Conservation (phyloP, 1,140 invertebrate genomes). For the Aleiodes sp. region DNA sequence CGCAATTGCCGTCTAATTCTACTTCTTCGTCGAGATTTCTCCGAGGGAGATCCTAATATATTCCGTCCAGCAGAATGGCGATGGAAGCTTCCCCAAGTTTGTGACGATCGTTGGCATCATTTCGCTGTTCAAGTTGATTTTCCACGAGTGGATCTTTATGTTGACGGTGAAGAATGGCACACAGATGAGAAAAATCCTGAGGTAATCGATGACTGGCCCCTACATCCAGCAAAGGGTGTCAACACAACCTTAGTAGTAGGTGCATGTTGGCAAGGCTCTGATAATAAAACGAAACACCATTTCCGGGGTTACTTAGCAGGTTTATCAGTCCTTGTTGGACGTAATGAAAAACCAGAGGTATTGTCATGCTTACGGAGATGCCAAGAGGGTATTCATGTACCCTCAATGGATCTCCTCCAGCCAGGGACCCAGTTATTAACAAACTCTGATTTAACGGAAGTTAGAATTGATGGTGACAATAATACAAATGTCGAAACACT, state of each 20-base stretch:
- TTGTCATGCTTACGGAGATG: constrained; percentile 86
- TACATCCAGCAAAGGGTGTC: constrained; percentile 92
- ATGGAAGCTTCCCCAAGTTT: constrained; percentile 91
- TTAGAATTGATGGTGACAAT: constrained; percentile 90
- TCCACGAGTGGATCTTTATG: constrained; percentile 86
- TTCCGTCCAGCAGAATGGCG: constrained; percentile 98
- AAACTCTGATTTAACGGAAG: constrained; percentile 85
- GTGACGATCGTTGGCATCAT: constrained; percentile 99
- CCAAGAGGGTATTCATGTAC: constrained; percentile 82
- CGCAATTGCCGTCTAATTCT: constrained; percentile 96
- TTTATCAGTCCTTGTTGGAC: constrained; percentile 81
- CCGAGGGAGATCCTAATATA: constrained; percentile 91
- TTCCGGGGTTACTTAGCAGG: constrained; percentile 90
- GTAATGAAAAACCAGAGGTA: constrained; percentile 82
- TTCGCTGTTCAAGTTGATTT: constrained; percentile 93
- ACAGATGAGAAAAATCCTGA: constrained; percentile 88
- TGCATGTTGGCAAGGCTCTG: constrained; percentile 97
- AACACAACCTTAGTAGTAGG: constrained; percentile 95
- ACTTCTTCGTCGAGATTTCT: constrained; percentile 90
- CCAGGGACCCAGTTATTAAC: constrained; percentile 78
- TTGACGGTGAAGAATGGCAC: constrained; percentile 88
- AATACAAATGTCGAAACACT: constrained; percentile 88
- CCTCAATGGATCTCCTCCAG: constrained; percentile 79
- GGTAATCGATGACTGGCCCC: constrained; percentile 99
- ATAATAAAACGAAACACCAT: constrained; percentile 87